Percentiles rank a stretch among this genome's conserved stretches.
These are phyloP conservation scores for Silvanus unidentatus DNA, from an alignment of 2,888 invertebrate genomes.

Conservation along the genomic window DNA sequence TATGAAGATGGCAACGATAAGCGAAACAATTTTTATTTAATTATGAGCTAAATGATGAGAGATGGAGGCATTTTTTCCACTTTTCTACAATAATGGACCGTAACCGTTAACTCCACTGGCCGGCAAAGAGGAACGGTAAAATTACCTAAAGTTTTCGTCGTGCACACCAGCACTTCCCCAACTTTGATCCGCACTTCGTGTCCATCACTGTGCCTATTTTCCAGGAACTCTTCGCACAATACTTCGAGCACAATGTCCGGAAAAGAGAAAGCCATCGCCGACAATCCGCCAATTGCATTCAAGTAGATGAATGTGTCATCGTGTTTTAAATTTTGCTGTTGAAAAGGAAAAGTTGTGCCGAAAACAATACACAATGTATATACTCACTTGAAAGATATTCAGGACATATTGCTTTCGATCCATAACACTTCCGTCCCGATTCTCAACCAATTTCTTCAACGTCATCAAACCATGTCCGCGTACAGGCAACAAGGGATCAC, in stretches of 20 bases:
- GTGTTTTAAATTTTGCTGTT: slow-evolving; percentile 66
- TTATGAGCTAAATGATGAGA: too few species aligned
- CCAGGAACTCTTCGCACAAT: slow-evolving; percentile 61
- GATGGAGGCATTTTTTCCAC: too few species aligned
- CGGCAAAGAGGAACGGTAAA: too few species aligned
- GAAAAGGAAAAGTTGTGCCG: slow-evolving; percentile 25
- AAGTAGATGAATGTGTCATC: slow-evolving; percentile 79
- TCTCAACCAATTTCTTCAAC: slow-evolving; percentile 65
- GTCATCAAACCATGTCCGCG: slow-evolving; percentile 74
- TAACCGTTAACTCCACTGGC: too few species aligned
- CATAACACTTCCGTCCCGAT: slow-evolving; percentile 57
- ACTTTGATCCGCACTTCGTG: slow-evolving; percentile 67
- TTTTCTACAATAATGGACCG: too few species aligned
- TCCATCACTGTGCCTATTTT: slow-evolving; percentile 40
- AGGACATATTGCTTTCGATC: slow-evolving; percentile 62
- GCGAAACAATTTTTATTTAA: too few species aligned
- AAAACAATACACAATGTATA: slow-evolving; percentile 5
- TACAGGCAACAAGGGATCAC: slow-evolving; percentile 69
- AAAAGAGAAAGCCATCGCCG: slow-evolving; percentile 59
- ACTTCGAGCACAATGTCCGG: slow-evolving; percentile 64
- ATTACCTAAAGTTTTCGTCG: slow-evolving; percentile 64
- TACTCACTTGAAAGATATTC: slow-evolving; percentile 62
- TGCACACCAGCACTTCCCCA: slow-evolving; percentile 73
- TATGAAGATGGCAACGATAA: too few species aligned
- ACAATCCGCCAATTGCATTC: slow-evolving; percentile 69